These are phyloP conservation scores for Drosophila bocqueti DNA, from an alignment of 1,140 invertebrate genomes.

Conservation along the genomic window DNA sequence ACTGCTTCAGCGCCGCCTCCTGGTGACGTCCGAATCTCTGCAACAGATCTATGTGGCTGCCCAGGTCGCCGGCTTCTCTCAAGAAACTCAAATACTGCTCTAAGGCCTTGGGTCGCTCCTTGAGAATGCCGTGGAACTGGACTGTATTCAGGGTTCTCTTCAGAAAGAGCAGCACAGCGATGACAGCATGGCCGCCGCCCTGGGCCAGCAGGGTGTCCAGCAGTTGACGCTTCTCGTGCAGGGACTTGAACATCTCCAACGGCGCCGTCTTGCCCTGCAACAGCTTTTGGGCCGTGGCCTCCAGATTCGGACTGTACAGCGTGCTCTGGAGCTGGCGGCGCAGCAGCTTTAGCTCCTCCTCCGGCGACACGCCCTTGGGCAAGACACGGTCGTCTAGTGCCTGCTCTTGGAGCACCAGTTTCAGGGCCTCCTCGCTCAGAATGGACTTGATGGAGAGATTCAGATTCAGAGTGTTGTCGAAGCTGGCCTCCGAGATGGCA, in stretches of 20 bases:
- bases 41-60: slow-evolving; percentile 86
- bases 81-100: slow-evolving; percentile 87
- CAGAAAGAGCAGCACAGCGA: slow-evolving; percentile 87
- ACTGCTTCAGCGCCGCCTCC: slow-evolving; percentile 87
- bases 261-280: slow-evolving; percentile 85
- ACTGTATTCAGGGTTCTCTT: slow-evolving; percentile 86
- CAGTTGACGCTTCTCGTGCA: slow-evolving; percentile 87
- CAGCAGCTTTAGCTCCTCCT: slow-evolving; percentile 74
- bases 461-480: slow-evolving; percentile 48
- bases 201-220: slow-evolving; percentile 86
- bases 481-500: slow-evolving; percentile 76
- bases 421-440: slow-evolving; percentile 70
- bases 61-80: slow-evolving; percentile 85
- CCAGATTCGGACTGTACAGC: slow-evolving; percentile 70
- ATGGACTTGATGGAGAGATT: slow-evolving; percentile 77
- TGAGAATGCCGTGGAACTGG: slow-evolving; percentile 86
- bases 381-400: slow-evolving; percentile 70
- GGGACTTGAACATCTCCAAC: slow-evolving; percentile 86
- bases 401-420: slow-evolving; percentile 71
- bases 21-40: slow-evolving; percentile 87
- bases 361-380: slow-evolving; percentile 68
- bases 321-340: slow-evolving; percentile 78
- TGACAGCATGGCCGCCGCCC: slow-evolving; percentile 87
- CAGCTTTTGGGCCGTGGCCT: slow-evolving; percentile 85
- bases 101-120: slow-evolving; percentile 85